Base-by-base conservation (phyloP, 2,113 vertebrate genomes). In the Melanotaenia duboulayi region DNA sequence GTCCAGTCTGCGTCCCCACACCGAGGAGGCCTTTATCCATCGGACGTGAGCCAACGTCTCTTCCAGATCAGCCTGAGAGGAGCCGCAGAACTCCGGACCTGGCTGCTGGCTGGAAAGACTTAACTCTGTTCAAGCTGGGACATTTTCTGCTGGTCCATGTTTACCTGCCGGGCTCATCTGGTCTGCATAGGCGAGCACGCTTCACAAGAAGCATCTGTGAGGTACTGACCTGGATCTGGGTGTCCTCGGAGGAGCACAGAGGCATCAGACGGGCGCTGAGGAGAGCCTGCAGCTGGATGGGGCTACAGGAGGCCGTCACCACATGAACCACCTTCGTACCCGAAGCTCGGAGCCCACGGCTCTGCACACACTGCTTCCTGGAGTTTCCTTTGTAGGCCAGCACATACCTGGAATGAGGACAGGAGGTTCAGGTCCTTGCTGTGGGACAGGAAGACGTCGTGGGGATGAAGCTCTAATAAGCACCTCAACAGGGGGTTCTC, bases 401-500 rank as follows among this genome's bases (percentile, higher is more conserved):
- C 17, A 99, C 95, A 0, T 97, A 97, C 77, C 98, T 99, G 74
- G 2, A 51, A 63, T 35, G 11, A 16, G 22, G 16, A 0, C 10
- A 40, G 0, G 19, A 11, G 12, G 14, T 46, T 28, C 16, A 28
- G 24, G 11, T 20, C 32, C 22, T 35, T 44, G 16, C 14, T 46
- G 40, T 17, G 5, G 42, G 37, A 11, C 6, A 54, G 0, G 11
- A 12, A 2, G 42, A 16, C 6, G 5, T 24, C 19, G 17, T 14
- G 55, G 19, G 4, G 11, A n/a, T 23, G 35, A 60, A 17, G n/a
- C n/a, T n/a, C n/a, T n/a, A n/a, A 16, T 32, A 39, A 39, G 32
- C n/a, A 90, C 89, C 90, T 88, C 54, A 91, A 16, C 74, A 99
- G 86, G 17, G 97, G 97, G 81, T 96, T 98, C 91, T 99, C 98